Conservation (phyloP, 2,113 vertebrate species). For the Chionomys nivalis region DNA sequence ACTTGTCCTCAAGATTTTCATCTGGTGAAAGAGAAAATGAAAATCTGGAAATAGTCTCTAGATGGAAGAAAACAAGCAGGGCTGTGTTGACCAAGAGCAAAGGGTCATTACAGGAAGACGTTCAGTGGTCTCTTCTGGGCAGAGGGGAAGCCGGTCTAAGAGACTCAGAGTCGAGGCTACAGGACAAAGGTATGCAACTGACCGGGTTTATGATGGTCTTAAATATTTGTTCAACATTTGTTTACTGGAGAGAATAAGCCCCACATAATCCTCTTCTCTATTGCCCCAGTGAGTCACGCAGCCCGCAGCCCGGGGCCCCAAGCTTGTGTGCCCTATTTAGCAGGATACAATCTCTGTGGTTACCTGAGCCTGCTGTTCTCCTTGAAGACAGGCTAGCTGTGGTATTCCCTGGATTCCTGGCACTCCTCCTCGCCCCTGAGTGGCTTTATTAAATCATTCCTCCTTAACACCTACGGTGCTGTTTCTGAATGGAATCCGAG, state of each 20-base stretch:
- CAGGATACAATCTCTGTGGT: slow-evolving; percentile 28
- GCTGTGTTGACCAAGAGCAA: background rate
- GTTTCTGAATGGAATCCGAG: slow-evolving; percentile 64
- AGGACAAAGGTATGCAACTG: background rate
- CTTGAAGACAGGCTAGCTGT: slow-evolving; percentile 64
- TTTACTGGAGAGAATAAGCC: slow-evolving; percentile 1
- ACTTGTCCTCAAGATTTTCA: slow-evolving; percentile 1
- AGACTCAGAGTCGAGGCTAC: background rate
- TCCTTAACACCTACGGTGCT: slow-evolving; percentile 62
- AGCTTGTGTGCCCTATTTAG: slow-evolving; percentile 50
- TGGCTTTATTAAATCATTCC: slow-evolving; percentile 73
- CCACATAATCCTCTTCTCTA: background rate
- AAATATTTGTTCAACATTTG: slow-evolving; percentile 48
- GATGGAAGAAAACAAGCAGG: background rate
- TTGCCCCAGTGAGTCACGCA: slow-evolving; percentile 16
- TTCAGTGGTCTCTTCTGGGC: background rate
- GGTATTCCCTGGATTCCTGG: slow-evolving; percentile 55
- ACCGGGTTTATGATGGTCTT: slow-evolving; percentile 11
- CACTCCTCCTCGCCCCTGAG: slow-evolving; percentile 43
- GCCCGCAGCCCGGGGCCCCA: background rate
- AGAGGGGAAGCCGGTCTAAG: background rate
- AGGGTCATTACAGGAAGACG: background rate
- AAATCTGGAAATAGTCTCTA: background rate
- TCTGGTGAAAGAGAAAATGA: background rate
- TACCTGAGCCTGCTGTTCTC: slow-evolving; percentile 43